Conservation (phyloP, 1,140 invertebrate genomes). For the Melitaea cinxia region DNA sequence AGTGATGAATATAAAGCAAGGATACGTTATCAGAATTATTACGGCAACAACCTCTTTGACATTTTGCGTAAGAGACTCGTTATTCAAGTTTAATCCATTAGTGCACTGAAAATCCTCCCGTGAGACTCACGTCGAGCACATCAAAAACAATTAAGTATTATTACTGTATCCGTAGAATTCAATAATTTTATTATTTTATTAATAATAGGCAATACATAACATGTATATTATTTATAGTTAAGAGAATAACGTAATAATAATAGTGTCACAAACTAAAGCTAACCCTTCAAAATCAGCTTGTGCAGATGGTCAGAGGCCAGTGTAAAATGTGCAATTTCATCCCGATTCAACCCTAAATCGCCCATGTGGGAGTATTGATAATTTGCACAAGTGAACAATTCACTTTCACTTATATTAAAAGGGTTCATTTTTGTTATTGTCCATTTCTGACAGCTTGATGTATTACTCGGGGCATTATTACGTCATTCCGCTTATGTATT, state of each 20-base stretch:
- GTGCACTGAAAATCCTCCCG: too few species aligned
- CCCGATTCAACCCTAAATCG: conserved; percentile 38
- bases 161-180: too few species aligned
- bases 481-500: conserved; percentile 19
- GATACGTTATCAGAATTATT: too few species aligned
- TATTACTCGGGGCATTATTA: conserved; percentile 36
- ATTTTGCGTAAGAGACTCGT: too few species aligned
- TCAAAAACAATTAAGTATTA: too few species aligned
- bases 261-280: conserved; percentile 43
- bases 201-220: too few species aligned
- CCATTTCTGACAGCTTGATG: conserved; percentile 44
- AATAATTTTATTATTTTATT: too few species aligned
- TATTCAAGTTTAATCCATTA: too few species aligned
- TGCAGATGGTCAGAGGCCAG: conserved; percentile 45
- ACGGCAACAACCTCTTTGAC: too few species aligned
- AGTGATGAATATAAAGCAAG: too few species aligned
- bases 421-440: conserved; percentile 46
- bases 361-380: conserved; percentile 45
- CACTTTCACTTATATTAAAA: conserved; percentile 46
- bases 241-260: conserved; percentile 16
- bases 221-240: too few species aligned
- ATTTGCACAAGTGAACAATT: conserved; percentile 40
- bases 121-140: too few species aligned
- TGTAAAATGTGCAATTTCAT: conserved; percentile 60
- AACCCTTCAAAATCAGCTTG: conserved; percentile 42